Base-by-base conservation (phyloP, 2,888 invertebrate species). In the Agrochola macilenta region DNA sequence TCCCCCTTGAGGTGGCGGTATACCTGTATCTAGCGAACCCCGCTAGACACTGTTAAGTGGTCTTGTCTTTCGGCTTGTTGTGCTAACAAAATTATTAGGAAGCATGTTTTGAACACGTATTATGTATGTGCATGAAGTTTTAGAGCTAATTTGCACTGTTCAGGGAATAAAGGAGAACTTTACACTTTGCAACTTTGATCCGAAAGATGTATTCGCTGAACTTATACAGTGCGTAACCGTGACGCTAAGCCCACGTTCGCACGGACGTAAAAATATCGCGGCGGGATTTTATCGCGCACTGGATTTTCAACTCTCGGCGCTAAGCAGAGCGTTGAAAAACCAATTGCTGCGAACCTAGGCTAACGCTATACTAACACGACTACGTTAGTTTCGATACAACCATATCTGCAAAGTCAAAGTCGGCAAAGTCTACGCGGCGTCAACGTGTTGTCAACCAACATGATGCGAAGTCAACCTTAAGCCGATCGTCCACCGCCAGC, bases 31-130 rank as follows among this genome's bases (percentile, higher is more conserved):
- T 82, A 85, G 85, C 75, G 57, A 60, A 30, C 60, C 63, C 0
- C 0, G 82, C 83, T 85, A 84, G 85, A 70, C 23, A 35, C 60
- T 84, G 61, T 81, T 78, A 54, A 78, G 65, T 84, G 85, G 79
- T 85, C 79, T 74, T 70, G 73, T 84, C 75, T 68, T 71, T 75
- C 72, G 65, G 83, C 83, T 85, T 84, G 58, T 46, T 84, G 83
- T 85, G 83, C 82, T 84, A 84, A 84, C 79, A 78, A 85, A 85
- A 84, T 85, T 84, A 57, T 75, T 84, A 83, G 81, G 78, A 69
- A 74, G 83, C 85, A 75, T 83, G 78, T 83, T 73, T 81, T 75
- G 74, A 78, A 54, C 58, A 52, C 82, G 78, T 84, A 14, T 65
- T 57, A 7, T 35, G 54, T 75, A 52, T 78, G 72, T 83, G 74